Conservation (phyloP, 1,140 invertebrate species). For the Drosophila sp. region DNA sequence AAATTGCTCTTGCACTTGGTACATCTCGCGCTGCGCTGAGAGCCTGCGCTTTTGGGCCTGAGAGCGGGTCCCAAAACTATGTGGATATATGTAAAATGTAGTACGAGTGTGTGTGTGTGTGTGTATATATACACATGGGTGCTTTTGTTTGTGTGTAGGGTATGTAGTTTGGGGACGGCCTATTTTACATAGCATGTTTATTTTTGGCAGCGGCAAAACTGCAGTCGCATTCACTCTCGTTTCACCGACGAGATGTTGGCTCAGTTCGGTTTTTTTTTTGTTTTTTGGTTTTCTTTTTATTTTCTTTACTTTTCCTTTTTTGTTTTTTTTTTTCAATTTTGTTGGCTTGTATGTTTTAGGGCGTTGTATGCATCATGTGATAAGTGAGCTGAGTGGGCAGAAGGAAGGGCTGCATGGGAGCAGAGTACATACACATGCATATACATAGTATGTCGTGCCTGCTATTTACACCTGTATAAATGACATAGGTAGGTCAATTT, state of each 20-base stretch:
- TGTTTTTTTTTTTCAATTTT: slow-evolving; percentile 25
- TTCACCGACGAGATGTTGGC: slow-evolving; percentile 26
- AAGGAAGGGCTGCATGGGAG: background rate
- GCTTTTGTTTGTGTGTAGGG: slow-evolving; percentile 18
- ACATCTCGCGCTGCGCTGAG: slow-evolving; percentile 26
- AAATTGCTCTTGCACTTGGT: slow-evolving; percentile 71
- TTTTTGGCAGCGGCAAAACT: slow-evolving; percentile 53
- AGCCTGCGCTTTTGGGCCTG: slow-evolving; percentile 24
- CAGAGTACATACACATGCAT: no score
- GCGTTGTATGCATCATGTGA: slow-evolving; percentile 74
- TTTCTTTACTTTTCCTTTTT: slow-evolving; percentile 19
- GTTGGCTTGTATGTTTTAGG: slow-evolving; percentile 58
- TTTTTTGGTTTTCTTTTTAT: slow-evolving; percentile 30
- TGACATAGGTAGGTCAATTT: slow-evolving; percentile 63
- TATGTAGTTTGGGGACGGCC: slow-evolving; percentile 48
- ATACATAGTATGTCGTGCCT: slow-evolving; percentile 15
- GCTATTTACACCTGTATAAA: slow-evolving; percentile 67
- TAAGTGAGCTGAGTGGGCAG: slow-evolving; percentile 21
- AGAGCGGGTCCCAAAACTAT: slow-evolving; percentile 46
- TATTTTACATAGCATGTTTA: slow-evolving; percentile 75
- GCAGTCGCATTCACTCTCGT: slow-evolving; percentile 68
- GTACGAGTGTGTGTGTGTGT: slow-evolving; percentile 10
- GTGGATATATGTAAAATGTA: slow-evolving; percentile 20
- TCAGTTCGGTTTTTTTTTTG: slow-evolving; percentile 29
- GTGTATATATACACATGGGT: slow-evolving; percentile 28